phyloP scores from a whole-genome alignment of 2,113 vertebrate species.

The Chaetodon trifascialis region DNA sequence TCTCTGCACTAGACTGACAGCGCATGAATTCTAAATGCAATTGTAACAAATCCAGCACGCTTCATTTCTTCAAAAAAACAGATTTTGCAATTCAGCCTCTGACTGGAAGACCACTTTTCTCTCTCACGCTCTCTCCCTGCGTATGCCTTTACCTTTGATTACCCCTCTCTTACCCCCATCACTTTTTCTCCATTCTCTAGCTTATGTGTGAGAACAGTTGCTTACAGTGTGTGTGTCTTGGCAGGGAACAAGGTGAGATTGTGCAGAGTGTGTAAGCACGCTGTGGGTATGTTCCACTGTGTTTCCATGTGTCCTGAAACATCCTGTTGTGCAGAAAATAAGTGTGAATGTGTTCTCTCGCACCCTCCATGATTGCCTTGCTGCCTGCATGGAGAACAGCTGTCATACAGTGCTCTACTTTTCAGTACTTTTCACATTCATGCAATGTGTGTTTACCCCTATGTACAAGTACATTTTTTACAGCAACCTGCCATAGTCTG shows the following conservation, averaged over 20 bases:
- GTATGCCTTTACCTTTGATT: slow-evolving; percentile 9
- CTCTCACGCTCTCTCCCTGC: not conserved
- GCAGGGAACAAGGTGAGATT: slow-evolving; percentile 53
- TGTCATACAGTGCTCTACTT: slow-evolving; percentile 58
- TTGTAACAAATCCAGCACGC: slow-evolving; percentile 25
- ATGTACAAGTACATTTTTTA: slow-evolving; percentile 29
- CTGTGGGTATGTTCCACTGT: slow-evolving; percentile 37
- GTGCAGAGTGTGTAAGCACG: slow-evolving; percentile 44
- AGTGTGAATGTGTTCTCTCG: slow-evolving; percentile 60
- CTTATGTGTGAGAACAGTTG: slow-evolving; percentile 31
- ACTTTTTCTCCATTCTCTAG: not conserved
- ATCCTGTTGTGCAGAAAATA: slow-evolving; percentile 73
- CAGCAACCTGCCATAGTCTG: slow-evolving; percentile 38
- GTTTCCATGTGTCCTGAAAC: slow-evolving; percentile 63
- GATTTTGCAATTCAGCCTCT: slow-evolving; percentile 1
- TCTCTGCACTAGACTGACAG: slow-evolving; percentile 17
- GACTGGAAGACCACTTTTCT: not conserved
- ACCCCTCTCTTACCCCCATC: not conserved
- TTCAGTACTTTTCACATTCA: slow-evolving; percentile 42
- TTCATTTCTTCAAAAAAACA: not conserved
- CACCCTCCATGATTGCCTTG: slow-evolving; percentile 55
- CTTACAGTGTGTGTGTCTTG: slow-evolving; percentile 36
- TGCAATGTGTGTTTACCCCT: slow-evolving; percentile 6
- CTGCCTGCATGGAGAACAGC: slow-evolving; percentile 63
- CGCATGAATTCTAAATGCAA: slow-evolving; percentile 29